Evolutionary conservation across 2,888 invertebrate species (phyloP), one percentile per base, ranked within the genome.

Genomic region (Blastobasis adustella): DNA sequence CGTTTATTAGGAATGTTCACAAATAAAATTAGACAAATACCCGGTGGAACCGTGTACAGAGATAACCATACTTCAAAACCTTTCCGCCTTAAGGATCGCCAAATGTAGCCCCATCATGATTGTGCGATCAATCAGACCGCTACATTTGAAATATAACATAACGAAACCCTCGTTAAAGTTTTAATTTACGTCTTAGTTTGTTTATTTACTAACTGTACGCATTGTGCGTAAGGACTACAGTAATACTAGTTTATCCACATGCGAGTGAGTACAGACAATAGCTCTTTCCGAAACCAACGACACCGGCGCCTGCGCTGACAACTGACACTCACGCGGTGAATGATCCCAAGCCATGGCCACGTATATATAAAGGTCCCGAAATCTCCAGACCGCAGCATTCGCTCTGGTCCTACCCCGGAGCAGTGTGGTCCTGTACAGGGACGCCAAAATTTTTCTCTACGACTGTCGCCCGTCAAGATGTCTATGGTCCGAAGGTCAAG

Each of bases 361-460:
- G 9, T 10, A 7, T 81, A 84, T 87, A 87, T 70, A 87, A 82
- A 67, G 69, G 60, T 56, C 56, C 50, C 45, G 51, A 64, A 58
- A 56, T 54, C 49, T 58, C 57, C 56, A 60, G 59, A 69, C 58
- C 53, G 62, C 72, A 79, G 64, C 82, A 88, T 77, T 86, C 79
- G 85, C 87, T 85, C 84, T 80, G 85, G 85, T 79, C 61, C 70
- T 64, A 71, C 58, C 71, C 82, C 72, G 68, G 84, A 79, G 83
- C 79, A 78, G 79, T 76, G 68, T 66, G 66, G 77, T 79, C 76
- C 71, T 71, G 57, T 47, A 63, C 59, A 52, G 62, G 73, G 71
- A 72, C 74, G 53, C 23, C 23, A 3, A 54, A 58, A 58, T 59
- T 60, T 52, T 59, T 57, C 53, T 57, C 51, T 57, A 62, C 57